phyloP scores from a whole-genome alignment of 2,797 vertebrate species.

The Clarias laeviceps region DNA sequence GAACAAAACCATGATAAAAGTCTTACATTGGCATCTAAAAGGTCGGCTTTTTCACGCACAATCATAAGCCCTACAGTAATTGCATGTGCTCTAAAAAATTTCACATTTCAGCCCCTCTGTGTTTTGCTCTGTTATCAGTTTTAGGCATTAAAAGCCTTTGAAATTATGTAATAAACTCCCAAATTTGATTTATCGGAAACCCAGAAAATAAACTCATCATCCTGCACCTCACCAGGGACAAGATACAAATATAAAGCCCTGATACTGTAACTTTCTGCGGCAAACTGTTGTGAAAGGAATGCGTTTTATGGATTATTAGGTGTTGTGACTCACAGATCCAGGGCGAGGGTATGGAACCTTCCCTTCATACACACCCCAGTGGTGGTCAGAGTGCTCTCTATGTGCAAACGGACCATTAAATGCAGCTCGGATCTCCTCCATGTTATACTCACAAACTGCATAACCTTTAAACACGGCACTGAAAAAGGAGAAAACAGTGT shows the following conservation, averaged over 20 bases:
- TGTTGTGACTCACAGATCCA: conserved; percentile 86
- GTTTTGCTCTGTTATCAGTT: background rate
- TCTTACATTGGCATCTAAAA: background rate
- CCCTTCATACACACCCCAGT: conserved; percentile 92
- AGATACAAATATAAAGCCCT: conserved; percentile 6
- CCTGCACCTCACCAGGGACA: background rate
- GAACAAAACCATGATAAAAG: background rate
- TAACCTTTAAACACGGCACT: conserved; percentile 91
- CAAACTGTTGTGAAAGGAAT: background rate
- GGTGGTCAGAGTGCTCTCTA: conserved; percentile 90
- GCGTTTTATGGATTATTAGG: background rate
- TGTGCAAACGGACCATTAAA: conserved; percentile 95
- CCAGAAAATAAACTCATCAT: background rate
- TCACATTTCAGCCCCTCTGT: background rate
- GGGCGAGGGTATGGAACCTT: conserved; percentile 93
- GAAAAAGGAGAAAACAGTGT: conserved; percentile 13
- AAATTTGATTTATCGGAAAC: background rate
- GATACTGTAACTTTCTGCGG: background rate
- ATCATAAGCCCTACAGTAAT: conserved; percentile 10
- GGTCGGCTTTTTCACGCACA: background rate
- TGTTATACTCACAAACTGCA: conserved; percentile 92
- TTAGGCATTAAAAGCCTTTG: background rate
- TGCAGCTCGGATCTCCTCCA: conserved; percentile 90
- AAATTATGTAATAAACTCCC: conserved; percentile 8
- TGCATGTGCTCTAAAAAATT: background rate